Conservation (phyloP, 1,140 invertebrate genomes). For the Euura saliciscinereae region DNA sequence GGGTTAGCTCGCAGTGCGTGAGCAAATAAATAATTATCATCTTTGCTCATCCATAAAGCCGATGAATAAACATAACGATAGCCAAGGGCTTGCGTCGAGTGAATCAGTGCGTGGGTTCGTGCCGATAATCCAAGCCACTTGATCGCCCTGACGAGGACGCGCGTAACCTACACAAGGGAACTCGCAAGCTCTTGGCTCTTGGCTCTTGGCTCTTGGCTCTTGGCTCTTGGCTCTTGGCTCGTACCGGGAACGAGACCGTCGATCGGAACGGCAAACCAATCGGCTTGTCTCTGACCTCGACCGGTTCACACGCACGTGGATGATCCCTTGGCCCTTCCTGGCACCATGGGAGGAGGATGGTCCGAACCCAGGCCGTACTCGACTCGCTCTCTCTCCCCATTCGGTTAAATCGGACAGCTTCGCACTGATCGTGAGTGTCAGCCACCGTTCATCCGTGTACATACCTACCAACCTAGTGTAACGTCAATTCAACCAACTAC, state of each 20-base stretch:
- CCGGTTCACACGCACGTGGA: slow-evolving; percentile 6
- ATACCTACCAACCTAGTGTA: not conserved
- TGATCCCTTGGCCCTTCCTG: not conserved
- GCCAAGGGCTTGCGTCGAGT: too few relatives aligned
- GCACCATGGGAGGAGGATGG: not conserved
- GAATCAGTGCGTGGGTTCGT: not conserved
- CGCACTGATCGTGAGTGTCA: slow-evolving; percentile 3
- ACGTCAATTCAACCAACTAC: slow-evolving; percentile 2
- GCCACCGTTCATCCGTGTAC: not conserved
- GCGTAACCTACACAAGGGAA: not conserved
- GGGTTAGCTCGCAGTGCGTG: too few relatives aligned
- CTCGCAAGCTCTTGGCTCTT: not conserved
- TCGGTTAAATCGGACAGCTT: not conserved
- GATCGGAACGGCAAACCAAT: slow-evolving; percentile 5
- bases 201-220: not conserved
- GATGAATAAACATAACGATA: too few relatives aligned
- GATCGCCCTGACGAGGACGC: not conserved
- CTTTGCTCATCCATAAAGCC: too few relatives aligned
- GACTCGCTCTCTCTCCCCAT: not conserved
- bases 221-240: not conserved
- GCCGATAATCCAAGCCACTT: not conserved
- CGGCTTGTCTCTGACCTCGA: not conserved
- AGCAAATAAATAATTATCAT: too few relatives aligned
- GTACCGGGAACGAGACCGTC: not conserved
- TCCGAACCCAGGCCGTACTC: too few relatives aligned